phyloP scores from a whole-genome alignment of 2,797 vertebrate genomes.

The Tinamus major region DNA sequence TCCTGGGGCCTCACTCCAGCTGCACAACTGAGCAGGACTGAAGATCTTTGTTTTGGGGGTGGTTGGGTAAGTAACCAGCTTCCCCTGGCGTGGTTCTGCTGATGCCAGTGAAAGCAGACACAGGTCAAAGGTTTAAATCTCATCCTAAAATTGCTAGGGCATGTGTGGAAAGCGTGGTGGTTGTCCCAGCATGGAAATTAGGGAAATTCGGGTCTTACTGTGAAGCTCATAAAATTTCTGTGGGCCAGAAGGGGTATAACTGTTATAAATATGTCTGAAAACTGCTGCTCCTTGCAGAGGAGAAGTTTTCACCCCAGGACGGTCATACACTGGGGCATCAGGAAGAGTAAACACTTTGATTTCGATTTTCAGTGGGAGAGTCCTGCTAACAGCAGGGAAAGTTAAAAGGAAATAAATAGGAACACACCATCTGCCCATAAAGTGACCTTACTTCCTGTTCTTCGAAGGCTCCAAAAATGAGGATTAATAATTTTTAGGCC shows the following conservation, averaged over 20 bases:
- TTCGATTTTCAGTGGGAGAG: neutral
- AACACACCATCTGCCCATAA: neutral
- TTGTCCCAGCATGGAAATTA: neutral
- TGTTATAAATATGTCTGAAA: neutral
- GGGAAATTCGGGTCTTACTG: neutral
- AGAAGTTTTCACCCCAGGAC: neutral
- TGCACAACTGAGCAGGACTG: rapidly evolving
- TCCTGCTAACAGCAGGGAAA: neutral
- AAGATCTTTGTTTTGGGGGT: neutral
- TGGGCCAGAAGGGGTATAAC: neutral
- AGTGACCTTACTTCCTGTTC: neutral
- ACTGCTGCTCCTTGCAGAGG: no score
- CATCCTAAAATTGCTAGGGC: neutral
- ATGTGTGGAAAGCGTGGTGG: neutral
- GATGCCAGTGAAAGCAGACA: neutral
- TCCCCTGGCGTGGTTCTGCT: neutral
- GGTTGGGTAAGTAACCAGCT: neutral
- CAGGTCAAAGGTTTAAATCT: neutral
- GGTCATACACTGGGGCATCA: neutral
- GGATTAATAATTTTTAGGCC: neutral
- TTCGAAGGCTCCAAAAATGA: neutral
- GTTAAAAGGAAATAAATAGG: neutral
- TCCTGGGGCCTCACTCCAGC: neutral
- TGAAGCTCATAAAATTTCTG: neutral
- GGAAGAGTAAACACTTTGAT: neutral